A percentile compares a stretch with the other conserved stretches of the same genome.
phyloP scores from a whole-genome alignment of 2,888 invertebrate genomes.

The Cheilosia grossa region DNA sequence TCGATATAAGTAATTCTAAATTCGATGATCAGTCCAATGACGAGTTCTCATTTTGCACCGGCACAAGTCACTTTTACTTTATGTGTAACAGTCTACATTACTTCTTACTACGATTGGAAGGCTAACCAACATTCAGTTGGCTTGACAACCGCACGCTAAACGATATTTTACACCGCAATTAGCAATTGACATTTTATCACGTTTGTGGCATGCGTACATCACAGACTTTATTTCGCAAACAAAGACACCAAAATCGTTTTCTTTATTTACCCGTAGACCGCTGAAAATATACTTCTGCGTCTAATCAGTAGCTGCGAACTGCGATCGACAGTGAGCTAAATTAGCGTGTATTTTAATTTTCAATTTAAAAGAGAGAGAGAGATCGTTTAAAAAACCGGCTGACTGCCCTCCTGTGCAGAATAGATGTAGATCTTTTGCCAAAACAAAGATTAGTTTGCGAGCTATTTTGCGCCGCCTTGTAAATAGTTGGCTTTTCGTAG shows the following conservation, averaged over 20 bases:
- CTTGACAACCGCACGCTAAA: not conserved
- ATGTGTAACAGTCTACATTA: not conserved
- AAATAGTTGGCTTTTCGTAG: not conserved
- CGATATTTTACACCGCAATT: conserved; percentile 18
- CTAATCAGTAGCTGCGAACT: conserved; percentile 25
- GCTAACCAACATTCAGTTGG: too few relatives aligned
- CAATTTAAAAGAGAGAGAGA: conserved; percentile 24
- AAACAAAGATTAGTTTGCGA: conserved; percentile 14
- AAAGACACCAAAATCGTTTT: conserved; percentile 1
- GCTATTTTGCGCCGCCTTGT: not conserved
- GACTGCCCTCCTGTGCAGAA: not conserved
- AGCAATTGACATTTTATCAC: not conserved
- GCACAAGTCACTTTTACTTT: not conserved
- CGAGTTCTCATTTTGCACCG: conserved; percentile 9
- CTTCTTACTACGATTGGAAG: too few relatives aligned
- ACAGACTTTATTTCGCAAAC: conserved; percentile 2
- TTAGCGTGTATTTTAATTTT: conserved; percentile 30
- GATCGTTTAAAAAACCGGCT: conserved; percentile 2
- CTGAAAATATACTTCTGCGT: not conserved
- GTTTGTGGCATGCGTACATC: not conserved
- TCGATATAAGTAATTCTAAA: not conserved
- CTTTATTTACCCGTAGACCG: not conserved
- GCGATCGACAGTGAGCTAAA: conserved; percentile 41
- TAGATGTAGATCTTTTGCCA: conserved; percentile 21
- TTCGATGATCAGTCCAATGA: conserved; percentile 20